These are phyloP conservation scores for Myodes glareolus DNA, from an alignment of 2,113 vertebrate genomes.

Conservation along the genomic window DNA sequence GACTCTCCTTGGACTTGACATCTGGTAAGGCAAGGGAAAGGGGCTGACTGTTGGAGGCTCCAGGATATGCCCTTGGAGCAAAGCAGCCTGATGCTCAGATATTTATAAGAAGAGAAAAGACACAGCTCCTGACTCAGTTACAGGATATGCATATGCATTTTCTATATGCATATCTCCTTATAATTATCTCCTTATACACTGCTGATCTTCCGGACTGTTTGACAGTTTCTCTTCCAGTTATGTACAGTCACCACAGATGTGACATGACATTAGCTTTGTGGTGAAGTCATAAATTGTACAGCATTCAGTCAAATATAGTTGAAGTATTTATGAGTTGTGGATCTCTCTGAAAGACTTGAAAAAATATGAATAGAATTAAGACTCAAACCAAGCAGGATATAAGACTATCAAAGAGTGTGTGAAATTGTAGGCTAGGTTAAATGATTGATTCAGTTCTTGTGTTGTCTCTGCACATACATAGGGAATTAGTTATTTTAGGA, in stretches of 20 bases:
- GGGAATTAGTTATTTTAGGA: neutral
- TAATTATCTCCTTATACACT: neutral
- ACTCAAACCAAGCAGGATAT: neutral
- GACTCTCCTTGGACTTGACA: neutral
- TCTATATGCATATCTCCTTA: too few species aligned
- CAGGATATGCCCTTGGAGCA: neutral
- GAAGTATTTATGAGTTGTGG: constrained; percentile 6
- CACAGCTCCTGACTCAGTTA: neutral
- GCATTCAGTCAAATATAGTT: constrained; percentile 1
- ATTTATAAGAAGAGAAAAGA: neutral
- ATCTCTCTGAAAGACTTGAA: neutral
- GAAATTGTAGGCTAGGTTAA: neutral
- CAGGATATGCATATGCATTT: neutral
- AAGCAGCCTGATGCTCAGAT: neutral
- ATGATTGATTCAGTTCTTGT: neutral
- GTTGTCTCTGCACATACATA: neutral
- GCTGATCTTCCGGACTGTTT: neutral
- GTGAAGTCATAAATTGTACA: constrained; percentile 22
- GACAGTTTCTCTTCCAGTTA: neutral
- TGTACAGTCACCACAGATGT: neutral
- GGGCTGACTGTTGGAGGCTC: neutral
- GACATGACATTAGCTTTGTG: neutral
- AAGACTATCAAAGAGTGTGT: neutral
- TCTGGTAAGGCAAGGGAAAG: neutral
- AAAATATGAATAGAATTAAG: constrained; percentile 14